These are phyloP conservation scores for Engraulis encrasicolus DNA, from an alignment of 2,113 vertebrate genomes.

Conservation along the genomic window DNA sequence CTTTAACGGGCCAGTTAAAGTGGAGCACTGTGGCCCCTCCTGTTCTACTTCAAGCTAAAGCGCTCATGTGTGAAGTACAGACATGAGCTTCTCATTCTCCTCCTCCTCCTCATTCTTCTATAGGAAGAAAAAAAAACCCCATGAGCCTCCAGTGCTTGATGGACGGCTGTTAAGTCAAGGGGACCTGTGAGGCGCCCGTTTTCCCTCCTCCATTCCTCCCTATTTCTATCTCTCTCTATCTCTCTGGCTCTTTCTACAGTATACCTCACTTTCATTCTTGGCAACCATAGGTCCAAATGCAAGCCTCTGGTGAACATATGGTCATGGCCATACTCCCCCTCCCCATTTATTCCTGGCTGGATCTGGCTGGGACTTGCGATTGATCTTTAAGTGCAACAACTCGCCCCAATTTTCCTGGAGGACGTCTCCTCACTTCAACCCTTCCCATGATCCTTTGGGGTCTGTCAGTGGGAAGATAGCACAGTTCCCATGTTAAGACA, in stretches of 20 bases:
- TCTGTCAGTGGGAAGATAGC: background rate
- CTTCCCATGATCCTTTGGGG: background rate
- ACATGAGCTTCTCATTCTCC: background rate
- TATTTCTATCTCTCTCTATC: too few relatives aligned
- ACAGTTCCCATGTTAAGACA: background rate
- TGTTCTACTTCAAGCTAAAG: background rate
- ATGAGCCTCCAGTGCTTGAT: background rate
- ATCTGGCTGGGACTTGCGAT: background rate
- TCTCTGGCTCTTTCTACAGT: too few relatives aligned
- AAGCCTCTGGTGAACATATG: constrained; percentile 5
- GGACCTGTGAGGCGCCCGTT: background rate
- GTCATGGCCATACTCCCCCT: background rate
- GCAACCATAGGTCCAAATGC: background rate
- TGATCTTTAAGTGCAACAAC: too few relatives aligned
- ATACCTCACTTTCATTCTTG: background rate
- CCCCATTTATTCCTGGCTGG: background rate
- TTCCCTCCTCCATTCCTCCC: background rate
- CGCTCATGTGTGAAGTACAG: constrained; percentile 21
- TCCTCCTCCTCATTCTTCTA: background rate
- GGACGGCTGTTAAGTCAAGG: background rate
- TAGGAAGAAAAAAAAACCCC: background rate
- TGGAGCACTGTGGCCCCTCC: background rate
- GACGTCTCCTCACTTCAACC: background rate
- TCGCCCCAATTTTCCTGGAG: background rate
- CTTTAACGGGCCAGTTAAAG: constrained; percentile 13